A percentile compares a stretch with the other conserved stretches of the same genome.
Evolutionary conservation across 30 jellyfish, hydroid and myxozoan genomes (phyloP).

Genomic region (Sanderia malayensis): DNA sequence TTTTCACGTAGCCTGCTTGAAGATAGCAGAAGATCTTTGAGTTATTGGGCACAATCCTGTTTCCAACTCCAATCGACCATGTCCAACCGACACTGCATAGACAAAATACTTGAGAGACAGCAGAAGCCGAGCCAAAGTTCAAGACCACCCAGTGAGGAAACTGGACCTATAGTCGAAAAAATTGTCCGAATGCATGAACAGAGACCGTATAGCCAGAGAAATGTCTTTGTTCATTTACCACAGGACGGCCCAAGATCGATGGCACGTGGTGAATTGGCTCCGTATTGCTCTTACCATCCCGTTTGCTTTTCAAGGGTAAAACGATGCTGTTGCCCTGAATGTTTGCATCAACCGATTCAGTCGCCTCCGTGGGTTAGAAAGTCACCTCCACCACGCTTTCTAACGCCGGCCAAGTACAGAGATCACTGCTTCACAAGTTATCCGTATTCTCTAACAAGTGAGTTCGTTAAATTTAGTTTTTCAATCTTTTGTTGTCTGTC

Average conservation of each 20-base stretch:
- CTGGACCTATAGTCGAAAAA: background rate
- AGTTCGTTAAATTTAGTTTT: too few species aligned
- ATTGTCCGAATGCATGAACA: background rate
- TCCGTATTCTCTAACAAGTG: background rate
- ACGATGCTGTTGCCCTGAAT: conserved; percentile 38
- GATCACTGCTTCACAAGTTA: background rate
- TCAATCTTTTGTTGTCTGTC: too few species aligned
- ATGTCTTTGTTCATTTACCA: conserved; percentile 26
- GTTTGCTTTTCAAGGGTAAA: conserved; percentile 12
- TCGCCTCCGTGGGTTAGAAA: conserved; percentile 38
- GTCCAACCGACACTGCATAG: conserved; percentile 52
- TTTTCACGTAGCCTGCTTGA: too few species aligned
- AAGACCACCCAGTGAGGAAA: background rate
- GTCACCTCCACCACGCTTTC: conserved; percentile 19
- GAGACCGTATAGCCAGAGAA: background rate
- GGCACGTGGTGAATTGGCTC: background rate
- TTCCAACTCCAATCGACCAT: too few species aligned
- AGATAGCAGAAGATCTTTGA: too few species aligned
- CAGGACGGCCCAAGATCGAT: conserved; percentile 25
- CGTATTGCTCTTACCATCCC: conserved; percentile 13
- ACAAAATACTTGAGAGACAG: conserved; percentile 37
- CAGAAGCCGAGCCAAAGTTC: background rate
- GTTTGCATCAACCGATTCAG: conserved; percentile 3
- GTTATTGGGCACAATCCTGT: too few species aligned
- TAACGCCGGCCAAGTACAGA: conserved; percentile 8